Conservation (phyloP, 92 coral and sea anemone genomes). For the Parazoanthus darwini region DNA sequence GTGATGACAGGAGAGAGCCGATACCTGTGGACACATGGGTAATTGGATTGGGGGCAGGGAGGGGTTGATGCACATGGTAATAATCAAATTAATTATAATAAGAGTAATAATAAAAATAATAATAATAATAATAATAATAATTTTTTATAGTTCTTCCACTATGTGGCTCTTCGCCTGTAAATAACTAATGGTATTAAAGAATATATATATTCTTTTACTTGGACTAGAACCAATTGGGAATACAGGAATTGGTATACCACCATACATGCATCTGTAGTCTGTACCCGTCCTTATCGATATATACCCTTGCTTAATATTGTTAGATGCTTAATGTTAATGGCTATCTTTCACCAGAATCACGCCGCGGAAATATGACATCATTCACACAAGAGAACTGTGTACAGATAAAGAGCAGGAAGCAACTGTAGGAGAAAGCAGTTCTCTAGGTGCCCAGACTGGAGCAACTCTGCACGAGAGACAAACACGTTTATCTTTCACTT, state of each 20-base stretch:
- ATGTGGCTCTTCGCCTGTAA: no score
- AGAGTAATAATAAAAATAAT: no score
- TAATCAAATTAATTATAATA: no score
- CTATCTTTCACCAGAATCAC: constrained; percentile 70
- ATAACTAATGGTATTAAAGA: no score
- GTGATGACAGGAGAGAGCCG: constrained; percentile 95
- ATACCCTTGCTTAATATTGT: neutral
- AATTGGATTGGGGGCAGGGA: constrained; percentile 1
- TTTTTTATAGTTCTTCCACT: no score
- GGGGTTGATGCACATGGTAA: no score
- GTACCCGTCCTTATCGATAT: neutral
- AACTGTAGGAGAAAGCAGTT: constrained; percentile 6
- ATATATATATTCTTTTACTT: no score
- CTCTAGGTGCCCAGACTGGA: constrained; percentile 46
- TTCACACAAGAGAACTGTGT: constrained; percentile 34
- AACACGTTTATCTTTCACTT: constrained; percentile 85
- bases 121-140: no score
- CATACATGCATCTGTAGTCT: no score
- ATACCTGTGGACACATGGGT: constrained; percentile 99
- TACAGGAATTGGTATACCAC: no score
- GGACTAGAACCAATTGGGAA: no score
- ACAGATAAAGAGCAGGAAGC: constrained; percentile 31
- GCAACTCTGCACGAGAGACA: constrained; percentile 80
- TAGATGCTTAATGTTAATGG: neutral
- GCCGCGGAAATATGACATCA: constrained; percentile 91